phyloP scores from a whole-genome alignment of 2,797 vertebrate species.

The Scyliorhinus canicula region DNA sequence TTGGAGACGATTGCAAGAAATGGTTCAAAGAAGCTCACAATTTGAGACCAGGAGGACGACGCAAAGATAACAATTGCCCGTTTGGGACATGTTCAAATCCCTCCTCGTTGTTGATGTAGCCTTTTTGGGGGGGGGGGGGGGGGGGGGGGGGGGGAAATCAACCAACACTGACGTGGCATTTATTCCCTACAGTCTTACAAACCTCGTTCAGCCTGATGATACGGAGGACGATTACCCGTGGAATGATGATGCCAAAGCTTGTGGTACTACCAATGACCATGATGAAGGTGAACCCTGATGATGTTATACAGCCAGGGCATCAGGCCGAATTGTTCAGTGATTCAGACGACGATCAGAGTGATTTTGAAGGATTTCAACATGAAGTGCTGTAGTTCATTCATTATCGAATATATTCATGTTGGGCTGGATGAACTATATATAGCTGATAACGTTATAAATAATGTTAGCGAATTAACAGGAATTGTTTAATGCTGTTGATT shows the following conservation, averaged over 20 bases:
- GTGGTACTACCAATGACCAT: not conserved
- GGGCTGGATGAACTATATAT: not conserved
- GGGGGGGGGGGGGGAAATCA: not conserved
- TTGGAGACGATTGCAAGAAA: not conserved
- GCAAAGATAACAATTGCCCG: not conserved
- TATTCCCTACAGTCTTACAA: not conserved
- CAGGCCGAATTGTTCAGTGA: not conserved
- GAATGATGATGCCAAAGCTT: not conserved
- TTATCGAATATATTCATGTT: not conserved
- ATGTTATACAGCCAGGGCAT: too few species aligned
- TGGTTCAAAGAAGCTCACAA: not conserved
- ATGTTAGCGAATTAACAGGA: not conserved
- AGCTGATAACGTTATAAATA: not conserved
- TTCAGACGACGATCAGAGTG: not conserved
- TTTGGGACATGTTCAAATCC: not conserved
- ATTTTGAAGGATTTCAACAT: not conserved
- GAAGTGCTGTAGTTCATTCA: not conserved
- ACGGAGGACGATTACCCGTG: not conserved
- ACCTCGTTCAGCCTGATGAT: not conserved
- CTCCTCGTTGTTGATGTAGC: not conserved
- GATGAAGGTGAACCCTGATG: not conserved
- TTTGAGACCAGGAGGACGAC: not conserved
- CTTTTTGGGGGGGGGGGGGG: too few species aligned
- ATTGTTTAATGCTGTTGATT: not conserved
- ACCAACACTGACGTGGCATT: not conserved